phyloP scores from a whole-genome alignment of 2,113 vertebrate genomes.

The Semicossyphus pulcher region DNA sequence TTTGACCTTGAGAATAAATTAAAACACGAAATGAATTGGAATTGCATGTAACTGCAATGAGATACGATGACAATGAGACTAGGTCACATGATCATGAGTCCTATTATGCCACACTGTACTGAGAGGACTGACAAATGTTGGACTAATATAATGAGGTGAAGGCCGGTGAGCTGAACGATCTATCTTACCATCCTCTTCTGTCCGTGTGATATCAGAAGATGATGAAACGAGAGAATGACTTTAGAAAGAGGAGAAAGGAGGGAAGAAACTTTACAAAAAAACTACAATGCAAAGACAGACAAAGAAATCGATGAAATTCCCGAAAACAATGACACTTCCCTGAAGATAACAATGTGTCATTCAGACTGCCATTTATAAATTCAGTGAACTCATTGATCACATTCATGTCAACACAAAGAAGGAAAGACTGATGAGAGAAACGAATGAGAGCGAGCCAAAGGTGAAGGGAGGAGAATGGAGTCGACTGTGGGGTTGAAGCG shows the following conservation, averaged over 20 bases:
- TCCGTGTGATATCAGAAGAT: background rate
- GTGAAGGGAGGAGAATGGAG: slow-evolving; percentile 31
- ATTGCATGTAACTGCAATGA: background rate
- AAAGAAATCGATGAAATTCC: too few relatives aligned
- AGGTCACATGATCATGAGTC: background rate
- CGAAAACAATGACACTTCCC: too few relatives aligned
- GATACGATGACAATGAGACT: background rate
- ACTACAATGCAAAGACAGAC: too few relatives aligned
- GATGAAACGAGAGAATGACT: background rate
- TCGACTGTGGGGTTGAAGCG: background rate
- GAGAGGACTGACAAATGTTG: slow-evolving; percentile 1
- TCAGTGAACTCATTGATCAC: slow-evolving; percentile 1
- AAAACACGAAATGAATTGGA: background rate
- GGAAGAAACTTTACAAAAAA: too few relatives aligned
- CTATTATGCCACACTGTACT: background rate
- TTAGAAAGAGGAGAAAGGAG: background rate
- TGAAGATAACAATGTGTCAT: too few relatives aligned
- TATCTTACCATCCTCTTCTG: background rate
- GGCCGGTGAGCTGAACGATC: background rate
- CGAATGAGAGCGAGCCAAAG: slow-evolving; percentile 13
- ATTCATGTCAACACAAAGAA: slow-evolving; percentile 6
- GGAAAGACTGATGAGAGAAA: slow-evolving; percentile 16
- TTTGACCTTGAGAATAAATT: background rate
- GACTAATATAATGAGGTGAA: background rate
- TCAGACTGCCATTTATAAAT: background rate